Base-by-base conservation (phyloP, 2,797 vertebrate genomes). In the Ptychobarbus kaznakovi region DNA sequence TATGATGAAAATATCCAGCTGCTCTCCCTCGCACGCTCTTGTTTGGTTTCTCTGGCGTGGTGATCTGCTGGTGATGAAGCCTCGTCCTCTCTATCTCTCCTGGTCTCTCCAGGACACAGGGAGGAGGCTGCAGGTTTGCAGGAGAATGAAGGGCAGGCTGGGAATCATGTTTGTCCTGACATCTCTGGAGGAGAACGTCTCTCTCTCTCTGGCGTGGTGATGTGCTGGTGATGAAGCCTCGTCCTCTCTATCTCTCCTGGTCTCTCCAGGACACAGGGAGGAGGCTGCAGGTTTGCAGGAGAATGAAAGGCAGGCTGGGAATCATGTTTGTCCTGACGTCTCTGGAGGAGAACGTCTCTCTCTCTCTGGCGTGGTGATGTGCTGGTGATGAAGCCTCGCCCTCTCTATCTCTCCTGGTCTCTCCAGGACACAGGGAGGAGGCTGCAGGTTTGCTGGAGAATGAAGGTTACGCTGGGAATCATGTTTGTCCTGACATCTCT, bases 311-410 rank as follows among this genome's bases (percentile, higher is more conserved):
- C 46, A 16, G 13, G 46, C 85, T 76, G 82, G 72, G 79, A 78
- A 84, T 86, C 77, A 81, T 86, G 77, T 74, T 83, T 81, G 81
- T 81, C 85, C 81, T 74, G 63, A 28, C 70, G 38, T 86, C 78
- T 84, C 70, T 83, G n/a, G n/a, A n/a, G n/a, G n/a, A n/a, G n/a
- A n/a, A n/a, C n/a, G n/a, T n/a, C n/a, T n/a, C n/a, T n/a, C n/a
- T n/a, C n/a, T 49, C 69, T 75, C 46, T 73, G 20, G 53, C 53
- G 2, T 53, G 6, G 7, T 56, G 53, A 56, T 56, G 20, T 3
- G 51, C 51, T 46, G 56, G 58, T 5, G 1, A 5, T 28, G 61
- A 65, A 65, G 61, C 77, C 79, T 80, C 77, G 74, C 76, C 75
- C 32, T 74, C 46, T 77, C 58, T 76, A n/a, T 83, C 84, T 68